Evolutionary conservation across 2,888 invertebrate genomes (phyloP).

Genomic region (Dynastes tityus): DNA sequence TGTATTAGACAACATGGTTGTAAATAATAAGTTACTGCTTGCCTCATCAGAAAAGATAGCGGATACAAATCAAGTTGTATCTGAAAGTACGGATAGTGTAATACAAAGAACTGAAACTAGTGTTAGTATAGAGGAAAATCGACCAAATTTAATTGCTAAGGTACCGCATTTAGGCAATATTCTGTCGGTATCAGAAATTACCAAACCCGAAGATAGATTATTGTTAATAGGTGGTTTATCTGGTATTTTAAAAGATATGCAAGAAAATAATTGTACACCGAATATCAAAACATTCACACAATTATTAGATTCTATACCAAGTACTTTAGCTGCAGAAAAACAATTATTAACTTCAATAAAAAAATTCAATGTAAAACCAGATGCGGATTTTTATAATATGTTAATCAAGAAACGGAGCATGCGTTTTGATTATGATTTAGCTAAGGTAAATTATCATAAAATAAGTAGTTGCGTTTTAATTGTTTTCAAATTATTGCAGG

Average conservation of each 20-base stretch:
- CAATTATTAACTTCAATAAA: conserved; percentile 78
- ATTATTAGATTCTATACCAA: conserved; percentile 82
- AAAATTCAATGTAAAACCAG: conserved; percentile 75
- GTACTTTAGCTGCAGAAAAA: conserved; percentile 79
- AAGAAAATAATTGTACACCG: conserved; percentile 77
- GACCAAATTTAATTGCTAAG: conserved; percentile 80
- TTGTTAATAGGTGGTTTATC: conserved; percentile 85
- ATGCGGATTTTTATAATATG: conserved; percentile 89
- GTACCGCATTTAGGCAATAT: conserved; percentile 77
- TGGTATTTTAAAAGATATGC: conserved; percentile 86
- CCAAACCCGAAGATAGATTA: conserved; percentile 78
- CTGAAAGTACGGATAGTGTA: background rate
- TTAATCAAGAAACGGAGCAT: conserved; percentile 86
- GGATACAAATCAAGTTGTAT: background rate
- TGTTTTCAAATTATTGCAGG: conserved; percentile 63
- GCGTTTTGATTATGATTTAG: conserved; percentile 79
- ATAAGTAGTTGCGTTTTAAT: background rate
- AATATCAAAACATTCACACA: conserved; percentile 86
- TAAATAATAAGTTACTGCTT: conserved; percentile 44
- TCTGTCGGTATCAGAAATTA: conserved; percentile 74
- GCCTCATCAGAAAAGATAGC: conserved; percentile 6
- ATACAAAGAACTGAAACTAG: background rate
- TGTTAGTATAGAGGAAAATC: conserved; percentile 56
- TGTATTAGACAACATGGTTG: conserved; percentile 61
- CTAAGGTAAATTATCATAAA: conserved; percentile 74